Evolutionary conservation across 2,113 vertebrate genomes (phyloP).

Genomic region (Grantiella picta): DNA sequence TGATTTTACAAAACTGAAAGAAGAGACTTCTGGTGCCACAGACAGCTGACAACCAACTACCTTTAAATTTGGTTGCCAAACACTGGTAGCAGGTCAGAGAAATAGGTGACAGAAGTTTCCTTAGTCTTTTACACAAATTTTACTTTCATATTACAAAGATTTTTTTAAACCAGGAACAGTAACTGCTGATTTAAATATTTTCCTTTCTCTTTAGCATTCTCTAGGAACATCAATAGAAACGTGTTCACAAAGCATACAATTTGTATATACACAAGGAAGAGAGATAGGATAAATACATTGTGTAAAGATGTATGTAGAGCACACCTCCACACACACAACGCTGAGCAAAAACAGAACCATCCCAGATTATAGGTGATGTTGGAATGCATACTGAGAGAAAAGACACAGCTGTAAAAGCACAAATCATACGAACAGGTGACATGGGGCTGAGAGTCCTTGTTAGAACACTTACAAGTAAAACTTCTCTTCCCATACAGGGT

Average conservation of each 20-base stretch:
- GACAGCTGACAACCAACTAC: neutral
- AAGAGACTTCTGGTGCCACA: neutral
- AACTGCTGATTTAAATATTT: neutral
- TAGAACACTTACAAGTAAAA: constrained; percentile 91
- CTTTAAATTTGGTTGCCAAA: neutral
- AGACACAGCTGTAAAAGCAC: neutral
- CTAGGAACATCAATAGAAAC: neutral
- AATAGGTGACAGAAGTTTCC: neutral
- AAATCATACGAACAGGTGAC: neutral
- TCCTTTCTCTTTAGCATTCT: neutral
- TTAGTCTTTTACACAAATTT: neutral
- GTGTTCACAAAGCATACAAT: neutral
- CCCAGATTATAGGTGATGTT: neutral
- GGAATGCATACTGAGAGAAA: neutral
- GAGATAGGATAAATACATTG: neutral
- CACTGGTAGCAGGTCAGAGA: neutral
- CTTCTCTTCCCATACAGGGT: constrained; percentile 98
- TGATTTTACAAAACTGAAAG: neutral
- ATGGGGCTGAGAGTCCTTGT: neutral
- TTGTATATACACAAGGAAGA: neutral
- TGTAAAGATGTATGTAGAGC: neutral
- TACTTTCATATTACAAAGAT: neutral
- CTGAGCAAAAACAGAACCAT: neutral
- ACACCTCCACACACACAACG: neutral
- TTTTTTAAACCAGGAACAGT: neutral